Base-by-base conservation (phyloP, 64 coral and sea anemone species). In the Pachyseris speciosa region DNA sequence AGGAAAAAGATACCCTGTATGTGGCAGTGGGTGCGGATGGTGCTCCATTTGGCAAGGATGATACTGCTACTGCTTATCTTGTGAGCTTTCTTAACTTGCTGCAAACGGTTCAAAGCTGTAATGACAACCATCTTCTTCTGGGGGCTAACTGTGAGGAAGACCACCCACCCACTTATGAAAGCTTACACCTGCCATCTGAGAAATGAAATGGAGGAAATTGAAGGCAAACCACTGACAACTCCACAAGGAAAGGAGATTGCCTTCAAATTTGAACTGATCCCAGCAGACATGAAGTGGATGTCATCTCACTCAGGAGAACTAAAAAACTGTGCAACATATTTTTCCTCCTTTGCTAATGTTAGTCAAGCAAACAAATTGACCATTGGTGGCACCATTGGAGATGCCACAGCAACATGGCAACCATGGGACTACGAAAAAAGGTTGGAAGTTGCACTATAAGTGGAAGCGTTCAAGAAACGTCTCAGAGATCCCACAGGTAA, bases 371-470 rank as follows among this genome's bases (percentile, higher is more conserved):
- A 5, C 15, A 67, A 81, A 24, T 27, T 38, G 31, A 81, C 75
- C 25, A 94, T 94, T 0, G 64, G 42, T 94, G 91, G 91, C 3
- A 61, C 31, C 39, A 94, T 94, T 87, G 91, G 64, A 20, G 91
- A 39, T 10, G 25, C 31, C 30, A 19, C 63, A 41, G 52, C 84
- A 59, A 80, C 61, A 41, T 72, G 68, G 53, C 65, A 84, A 24
- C 47, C 77, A 41, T 84, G 81, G 90, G 72, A 84, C 26, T 91
- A 91, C 41, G 17, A 74, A 9, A 11, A 70, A 5, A 36, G 89
- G 64, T 17, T 91, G 0, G 19, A 50, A n/a, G n/a, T 71, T 10
- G 67, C 78, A 10, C 20, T 64, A 1, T 72, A 84, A 25, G 89
- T 91, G 0, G 48, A 60, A 22, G 31, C 4, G 20, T 83, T 58